phyloP scores from a whole-genome alignment of 2,888 invertebrate genomes.

The Alcis repandata region DNA sequence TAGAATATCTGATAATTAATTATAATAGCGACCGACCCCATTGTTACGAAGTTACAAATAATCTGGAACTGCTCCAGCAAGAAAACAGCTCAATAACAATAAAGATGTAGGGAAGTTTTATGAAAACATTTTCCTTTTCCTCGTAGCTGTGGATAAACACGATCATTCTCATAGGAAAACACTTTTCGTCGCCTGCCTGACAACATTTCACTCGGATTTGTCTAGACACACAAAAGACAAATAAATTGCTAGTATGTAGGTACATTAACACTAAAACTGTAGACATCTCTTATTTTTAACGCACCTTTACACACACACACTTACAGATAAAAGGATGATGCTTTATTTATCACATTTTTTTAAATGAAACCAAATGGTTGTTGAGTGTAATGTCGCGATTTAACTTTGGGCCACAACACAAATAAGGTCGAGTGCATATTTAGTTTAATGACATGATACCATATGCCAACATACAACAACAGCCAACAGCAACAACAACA shows the following conservation, averaged over 20 bases:
- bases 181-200: slow-evolving; percentile 13
- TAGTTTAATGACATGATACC: no score
- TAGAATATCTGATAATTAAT: not conserved
- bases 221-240: slow-evolving; percentile 11
- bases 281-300: no score
- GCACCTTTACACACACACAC: no score
- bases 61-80: slow-evolving; percentile 12
- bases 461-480: no score
- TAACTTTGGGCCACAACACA: no score
- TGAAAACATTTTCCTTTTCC: slow-evolving; percentile 31
- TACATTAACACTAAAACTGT: not conserved
- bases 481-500: no score
- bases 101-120: slow-evolving; percentile 25
- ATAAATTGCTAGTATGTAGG: not conserved
- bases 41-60: slow-evolving; percentile 21
- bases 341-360: no score
- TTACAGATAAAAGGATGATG: no score
- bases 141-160: slow-evolving; percentile 21
- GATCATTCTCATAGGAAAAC: slow-evolving; percentile 24
- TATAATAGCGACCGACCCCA: slow-evolving; percentile 5
- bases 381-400: no score
- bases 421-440: not conserved
- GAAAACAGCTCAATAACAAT: slow-evolving; percentile 33
- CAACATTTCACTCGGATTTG: slow-evolving; percentile 1
- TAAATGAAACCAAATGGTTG: no score